Base-by-base conservation (phyloP, 2,113 vertebrate species). In the Illadopsis cleaveri region DNA sequence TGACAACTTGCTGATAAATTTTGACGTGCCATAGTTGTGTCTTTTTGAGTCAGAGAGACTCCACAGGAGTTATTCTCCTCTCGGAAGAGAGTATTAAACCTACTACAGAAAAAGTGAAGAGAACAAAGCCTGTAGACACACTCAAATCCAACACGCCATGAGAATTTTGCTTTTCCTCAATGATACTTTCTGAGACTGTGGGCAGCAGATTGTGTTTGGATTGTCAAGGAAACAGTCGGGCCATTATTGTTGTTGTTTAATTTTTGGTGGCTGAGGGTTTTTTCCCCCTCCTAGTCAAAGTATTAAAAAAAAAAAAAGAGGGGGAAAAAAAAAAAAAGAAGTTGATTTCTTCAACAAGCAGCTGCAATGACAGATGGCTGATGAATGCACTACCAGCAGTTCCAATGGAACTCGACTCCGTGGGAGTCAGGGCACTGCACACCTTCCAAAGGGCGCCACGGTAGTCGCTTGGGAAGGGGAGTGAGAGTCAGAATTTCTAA, bases 321-420 rank as follows among this genome's bases (percentile, higher is more conserved):
- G 1, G 3, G 3, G 4, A 0, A 1, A 1, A 16, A 2, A 1
- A 16, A 2, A 21, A 51, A 51, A 82, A 76, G 10, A 84, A 87
- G 75, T 96, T 94, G 76, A 95, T 97, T 94, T 95, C 90, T 96
- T 97, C 93, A 96, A 94, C 90, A 97, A 96, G 94, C 93, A 97
- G 94, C 96, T 96, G 95, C 94, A 95, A 97, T 97, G 95, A 97
- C 96, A 97, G 96, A 97, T 96, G 96, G 96, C 95, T 89, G 95
- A 94, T 96, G 94, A 97, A 96, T 95, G 93, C 93, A 97, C 91
- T 95, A 97, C 95, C 93, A 97, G 97, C 96, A 95, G 93, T 96
- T 96, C 94, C 95, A 95, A 95, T 96, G 95, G 91, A 97, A 97
- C 94, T 95, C 90, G 95, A 96, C 96, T 96, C 96, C 96, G 97